phyloP scores from a whole-genome alignment of 30 jellyfish, hydroid and myxozoan species.

The Hydra vulgaris region DNA sequence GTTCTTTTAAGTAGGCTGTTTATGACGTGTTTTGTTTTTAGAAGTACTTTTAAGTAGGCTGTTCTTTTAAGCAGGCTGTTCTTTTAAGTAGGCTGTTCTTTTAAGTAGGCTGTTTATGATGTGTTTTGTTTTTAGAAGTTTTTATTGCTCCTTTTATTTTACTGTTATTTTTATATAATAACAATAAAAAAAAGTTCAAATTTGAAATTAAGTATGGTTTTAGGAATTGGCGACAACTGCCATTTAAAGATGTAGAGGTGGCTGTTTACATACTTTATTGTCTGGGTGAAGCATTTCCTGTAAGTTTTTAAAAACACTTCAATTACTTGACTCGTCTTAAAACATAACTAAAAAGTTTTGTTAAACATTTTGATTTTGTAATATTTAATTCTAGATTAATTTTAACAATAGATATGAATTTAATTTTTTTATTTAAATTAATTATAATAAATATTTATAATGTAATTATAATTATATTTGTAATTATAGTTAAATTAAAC shows the following conservation, averaged over 20 bases:
- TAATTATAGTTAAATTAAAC: too few relatives aligned
- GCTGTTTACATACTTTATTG: conserved; percentile 59
- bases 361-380: too few relatives aligned
- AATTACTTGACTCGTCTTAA: too few relatives aligned
- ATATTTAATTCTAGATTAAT: neutral
- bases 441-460: neutral
- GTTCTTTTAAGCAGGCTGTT: conserved; percentile 41
- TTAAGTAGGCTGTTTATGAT: conserved; percentile 29
- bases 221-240: conserved; percentile 51
- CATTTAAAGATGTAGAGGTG: conserved; percentile 63
- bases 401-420: neutral
- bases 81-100: neutral
- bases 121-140: neutral
- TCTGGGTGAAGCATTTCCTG: conserved; percentile 92
- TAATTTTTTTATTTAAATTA: neutral
- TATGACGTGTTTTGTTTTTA: too few relatives aligned
- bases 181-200: neutral
- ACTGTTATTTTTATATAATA: neutral
- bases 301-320: conserved; percentile 21
- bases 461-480: neutral
- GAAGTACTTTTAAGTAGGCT: too few relatives aligned
- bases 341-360: too few relatives aligned
- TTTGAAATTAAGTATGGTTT: neutral
- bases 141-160: neutral
- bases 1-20: conserved; percentile 1